Evolutionary conservation across 2,888 invertebrate species (phyloP), one percentile per base, ranked within the genome.

Genomic region (Drosophila pseudotalamancana): DNA sequence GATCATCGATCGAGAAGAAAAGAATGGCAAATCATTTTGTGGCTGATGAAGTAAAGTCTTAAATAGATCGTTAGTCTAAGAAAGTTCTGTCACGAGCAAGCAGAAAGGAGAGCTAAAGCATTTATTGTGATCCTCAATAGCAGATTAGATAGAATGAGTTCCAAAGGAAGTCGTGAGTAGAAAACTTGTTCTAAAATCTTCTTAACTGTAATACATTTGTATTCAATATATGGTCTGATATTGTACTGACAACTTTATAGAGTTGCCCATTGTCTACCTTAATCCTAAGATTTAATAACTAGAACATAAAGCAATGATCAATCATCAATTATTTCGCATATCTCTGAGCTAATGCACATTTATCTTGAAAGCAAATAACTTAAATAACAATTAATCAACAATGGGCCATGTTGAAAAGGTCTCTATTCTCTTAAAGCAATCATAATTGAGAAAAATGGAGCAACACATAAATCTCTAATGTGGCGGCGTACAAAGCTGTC

Each of bases 381-480:
- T 42, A 54, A 69, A 63, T 29, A 37, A 29, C 34, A 71, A 64
- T 56, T 48, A 51, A 56, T 56, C 71, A 69, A 71, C 16, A 35
- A 9, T 16, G 16, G 34, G n/a, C 34, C 9, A 3, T 25, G 16
- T n/a, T 35, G 34, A 14, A 49, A 27, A 14, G 3, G 19, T 19
- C 12, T 29, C 4, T 49, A 27, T 27, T 27, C 27, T 19, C 12
- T 27, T n/a, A n/a, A 2, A 25, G 23, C 12, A 19, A 49, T 27
- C 37, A 12, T 29, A 49, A 27, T 27, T 49, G 49, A 49, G 49
- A 19, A 37, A 27, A 37, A 37, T 37, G 37, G 27, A 3, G 12
- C n/a, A 3, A 12, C 6, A 25, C 12, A 21, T 29, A 29, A 37
- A 49, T 49, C 49, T 48, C n/a, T 25, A 9, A 35, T 16, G 16